Conservation (phyloP, 2,113 vertebrate species). For the Naja naja region DNA sequence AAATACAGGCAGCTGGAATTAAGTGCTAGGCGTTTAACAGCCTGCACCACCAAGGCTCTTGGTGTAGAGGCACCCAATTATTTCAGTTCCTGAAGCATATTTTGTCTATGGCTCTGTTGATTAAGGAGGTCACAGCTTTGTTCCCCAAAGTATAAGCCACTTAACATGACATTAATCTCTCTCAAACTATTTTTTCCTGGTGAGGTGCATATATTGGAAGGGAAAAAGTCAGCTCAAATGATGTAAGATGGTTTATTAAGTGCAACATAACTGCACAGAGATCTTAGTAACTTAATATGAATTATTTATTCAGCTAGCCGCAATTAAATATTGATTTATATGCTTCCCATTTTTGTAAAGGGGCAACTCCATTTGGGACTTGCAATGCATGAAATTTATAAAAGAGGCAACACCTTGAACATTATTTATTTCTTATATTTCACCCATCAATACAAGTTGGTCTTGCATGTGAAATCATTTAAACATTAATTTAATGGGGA, state of each 20-base stretch:
- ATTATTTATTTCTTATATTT: neutral
- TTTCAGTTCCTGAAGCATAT: neutral
- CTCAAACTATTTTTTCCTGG: neutral
- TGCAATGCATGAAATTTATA: neutral
- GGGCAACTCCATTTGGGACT: neutral
- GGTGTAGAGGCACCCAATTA: neutral
- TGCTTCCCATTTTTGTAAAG: neutral
- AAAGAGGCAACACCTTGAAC: neutral
- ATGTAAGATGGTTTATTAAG: neutral
- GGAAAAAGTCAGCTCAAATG: neutral
- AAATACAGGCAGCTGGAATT: too few relatives aligned
- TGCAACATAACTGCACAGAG: neutral
- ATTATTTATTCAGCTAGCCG: neutral
- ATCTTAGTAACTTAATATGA: neutral
- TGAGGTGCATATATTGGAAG: neutral
- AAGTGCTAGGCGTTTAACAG: too few relatives aligned
- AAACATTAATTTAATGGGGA: neutral
- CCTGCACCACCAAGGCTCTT: too few relatives aligned
- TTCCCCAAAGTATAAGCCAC: neutral
- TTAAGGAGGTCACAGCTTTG: neutral
- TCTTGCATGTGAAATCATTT: neutral
- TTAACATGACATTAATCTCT: neutral
- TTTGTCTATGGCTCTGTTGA: neutral
- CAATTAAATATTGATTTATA: neutral
- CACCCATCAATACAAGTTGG: neutral